phyloP scores from a whole-genome alignment of 1,140 invertebrate species.

The Penaeus vannamei region DNA sequence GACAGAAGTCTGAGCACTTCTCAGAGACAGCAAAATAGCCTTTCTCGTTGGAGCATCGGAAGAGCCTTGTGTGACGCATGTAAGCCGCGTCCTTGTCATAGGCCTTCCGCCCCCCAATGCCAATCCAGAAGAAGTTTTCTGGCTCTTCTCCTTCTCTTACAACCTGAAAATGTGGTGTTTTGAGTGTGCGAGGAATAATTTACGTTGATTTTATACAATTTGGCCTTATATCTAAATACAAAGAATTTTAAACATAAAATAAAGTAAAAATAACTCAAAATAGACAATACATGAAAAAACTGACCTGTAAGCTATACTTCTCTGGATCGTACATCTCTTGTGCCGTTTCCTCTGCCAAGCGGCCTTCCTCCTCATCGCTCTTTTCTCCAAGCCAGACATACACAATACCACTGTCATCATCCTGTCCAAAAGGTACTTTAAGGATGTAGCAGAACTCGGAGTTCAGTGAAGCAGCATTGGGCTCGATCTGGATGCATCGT shows the following conservation, averaged over 20 bases:
- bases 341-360: slow-evolving; percentile 92
- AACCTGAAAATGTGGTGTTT: slow-evolving; percentile 76
- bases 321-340: slow-evolving; percentile 93
- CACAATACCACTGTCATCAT: slow-evolving; percentile 91
- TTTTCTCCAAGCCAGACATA: slow-evolving; percentile 98
- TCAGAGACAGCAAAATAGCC: slow-evolving; percentile 99
- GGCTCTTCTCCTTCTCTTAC: slow-evolving; percentile 98
- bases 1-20: slow-evolving; percentile 99
- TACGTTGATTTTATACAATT: slow-evolving; percentile 23
- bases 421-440: slow-evolving; percentile 94
- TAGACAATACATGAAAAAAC: not conserved
- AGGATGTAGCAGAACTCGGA: slow-evolving; percentile 91
- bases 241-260: too few species aligned
- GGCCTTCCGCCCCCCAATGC: slow-evolving; percentile 90
- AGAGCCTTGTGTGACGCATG: slow-evolving; percentile 94
- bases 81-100: slow-evolving; percentile 94
- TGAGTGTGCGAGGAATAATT: too few species aligned
- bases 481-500: slow-evolving; percentile 90
- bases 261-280: too few species aligned
- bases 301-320: slow-evolving; percentile 67
- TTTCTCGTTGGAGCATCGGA: slow-evolving; percentile 99
- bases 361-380: slow-evolving; percentile 88
- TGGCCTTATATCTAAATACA: too few species aligned
- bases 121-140: slow-evolving; percentile 99
- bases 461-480: slow-evolving; percentile 85